These are phyloP conservation scores for Onthophagus taurus DNA, from an alignment of 1,140 invertebrate species.

Conservation along the genomic window DNA sequence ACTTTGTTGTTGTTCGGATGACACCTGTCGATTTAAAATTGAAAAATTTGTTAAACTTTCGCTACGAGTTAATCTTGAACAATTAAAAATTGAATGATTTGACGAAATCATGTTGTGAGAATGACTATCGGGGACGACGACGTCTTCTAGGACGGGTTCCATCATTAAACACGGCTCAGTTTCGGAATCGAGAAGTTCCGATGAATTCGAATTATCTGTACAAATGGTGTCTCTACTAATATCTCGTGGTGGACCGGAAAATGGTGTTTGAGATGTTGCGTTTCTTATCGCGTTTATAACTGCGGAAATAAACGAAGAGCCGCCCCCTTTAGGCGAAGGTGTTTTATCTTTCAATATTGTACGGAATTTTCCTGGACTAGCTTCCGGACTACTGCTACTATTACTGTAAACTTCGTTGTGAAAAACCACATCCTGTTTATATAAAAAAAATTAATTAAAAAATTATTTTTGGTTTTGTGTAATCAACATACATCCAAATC, in stretches of 20 bases:
- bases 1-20: constrained; percentile 43
- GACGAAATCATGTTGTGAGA: constrained; percentile 60
- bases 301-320: constrained; percentile 54
- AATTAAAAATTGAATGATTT: constrained; percentile 32
- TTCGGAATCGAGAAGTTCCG: constrained; percentile 64
- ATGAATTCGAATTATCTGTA: constrained; percentile 42
- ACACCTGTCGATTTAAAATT: constrained; percentile 49
- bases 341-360: constrained; percentile 40
- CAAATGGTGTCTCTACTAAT: constrained; percentile 25
- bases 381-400: constrained; percentile 48
- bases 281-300: constrained; percentile 58
- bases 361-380: constrained; percentile 47
- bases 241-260: constrained; percentile 29
- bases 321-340: constrained; percentile 48
- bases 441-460: neutral
- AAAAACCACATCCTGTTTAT: constrained; percentile 54
- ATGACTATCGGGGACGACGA: constrained; percentile 52
- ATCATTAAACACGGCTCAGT: constrained; percentile 71
- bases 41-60: constrained; percentile 58
- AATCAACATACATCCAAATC: constrained; percentile 59
- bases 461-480: neutral
- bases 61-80: constrained; percentile 33
- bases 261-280: constrained; percentile 45
- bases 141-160: constrained; percentile 60
- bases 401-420: constrained; percentile 64